Evolutionary conservation across 2,113 vertebrate genomes (phyloP).

Genomic region (Chloebia gouldiae): DNA sequence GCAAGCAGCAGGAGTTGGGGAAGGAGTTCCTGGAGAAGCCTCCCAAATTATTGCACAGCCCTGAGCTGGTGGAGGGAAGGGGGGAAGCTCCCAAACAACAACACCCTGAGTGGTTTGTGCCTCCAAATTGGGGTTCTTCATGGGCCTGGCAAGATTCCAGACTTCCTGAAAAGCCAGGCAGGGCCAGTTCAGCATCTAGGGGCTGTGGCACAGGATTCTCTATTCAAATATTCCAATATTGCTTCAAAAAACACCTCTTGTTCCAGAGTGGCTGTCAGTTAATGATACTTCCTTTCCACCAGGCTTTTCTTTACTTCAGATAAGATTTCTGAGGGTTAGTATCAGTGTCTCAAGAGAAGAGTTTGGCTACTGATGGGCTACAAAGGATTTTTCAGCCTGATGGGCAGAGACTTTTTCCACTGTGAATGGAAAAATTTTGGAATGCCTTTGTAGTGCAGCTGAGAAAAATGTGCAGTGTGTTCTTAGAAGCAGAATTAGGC

Average conservation of each 20-base stretch:
- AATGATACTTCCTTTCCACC: neutral
- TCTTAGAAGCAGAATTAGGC: neutral
- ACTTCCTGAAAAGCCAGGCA: neutral
- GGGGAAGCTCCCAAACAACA: neutral
- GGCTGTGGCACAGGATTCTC: neutral
- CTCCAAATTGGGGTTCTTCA: fast-evolving
- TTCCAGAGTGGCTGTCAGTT: fast-evolving
- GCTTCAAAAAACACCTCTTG: neutral
- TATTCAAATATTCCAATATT: neutral
- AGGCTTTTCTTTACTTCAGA: neutral
- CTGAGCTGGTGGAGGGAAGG: neutral
- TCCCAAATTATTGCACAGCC: fast-evolving
- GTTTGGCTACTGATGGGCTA: neutral
- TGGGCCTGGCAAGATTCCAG: neutral
- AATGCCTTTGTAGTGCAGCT: neutral
- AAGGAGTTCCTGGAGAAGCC: neutral
- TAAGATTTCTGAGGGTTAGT: neutral
- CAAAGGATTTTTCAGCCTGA: neutral
- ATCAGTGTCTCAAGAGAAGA: neutral
- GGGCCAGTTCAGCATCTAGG: neutral
- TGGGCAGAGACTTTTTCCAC: neutral
- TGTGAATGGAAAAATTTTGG: neutral
- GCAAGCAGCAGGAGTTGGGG: neutral
- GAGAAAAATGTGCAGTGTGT: neutral
- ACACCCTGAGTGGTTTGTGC: neutral